Conservation (phyloP, 2,888 invertebrate species). For the Apantesis nais region DNA sequence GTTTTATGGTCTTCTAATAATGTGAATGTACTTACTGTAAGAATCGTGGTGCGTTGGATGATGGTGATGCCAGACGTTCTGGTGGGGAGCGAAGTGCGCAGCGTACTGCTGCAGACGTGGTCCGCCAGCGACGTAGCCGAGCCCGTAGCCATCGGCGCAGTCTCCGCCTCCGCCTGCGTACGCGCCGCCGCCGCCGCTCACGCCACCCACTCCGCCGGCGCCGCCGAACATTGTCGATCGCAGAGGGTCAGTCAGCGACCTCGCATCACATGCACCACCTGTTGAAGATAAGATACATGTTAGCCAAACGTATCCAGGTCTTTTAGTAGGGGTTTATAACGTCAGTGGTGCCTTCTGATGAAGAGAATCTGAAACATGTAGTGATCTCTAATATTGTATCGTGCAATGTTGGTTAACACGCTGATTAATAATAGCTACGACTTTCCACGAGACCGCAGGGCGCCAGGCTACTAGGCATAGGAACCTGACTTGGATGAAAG, state of each 20-base stretch:
- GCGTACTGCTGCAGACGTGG: constrained; percentile 79
- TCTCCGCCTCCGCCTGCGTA: constrained; percentile 56
- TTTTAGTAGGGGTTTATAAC: neutral
- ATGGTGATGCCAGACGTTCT: constrained; percentile 80
- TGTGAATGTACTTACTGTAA: constrained; percentile 65
- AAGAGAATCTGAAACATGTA: neutral
- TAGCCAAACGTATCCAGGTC: neutral
- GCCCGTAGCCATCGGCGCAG: constrained; percentile 71
- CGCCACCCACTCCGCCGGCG: constrained; percentile 61
- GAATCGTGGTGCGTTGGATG: constrained; percentile 75
- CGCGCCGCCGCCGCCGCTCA: constrained; percentile 48
- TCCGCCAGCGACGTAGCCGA: constrained; percentile 71
- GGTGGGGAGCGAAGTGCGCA: constrained; percentile 79
- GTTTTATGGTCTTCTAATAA: neutral
- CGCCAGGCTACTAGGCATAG: neutral
- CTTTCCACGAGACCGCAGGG: too few relatives aligned
- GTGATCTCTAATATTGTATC: neutral
- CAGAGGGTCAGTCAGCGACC: constrained; percentile 27
- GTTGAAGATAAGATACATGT: constrained; percentile 17
- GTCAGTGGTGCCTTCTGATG: neutral
- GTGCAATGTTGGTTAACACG: neutral
- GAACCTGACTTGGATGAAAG: neutral
- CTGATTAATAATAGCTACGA: neutral
- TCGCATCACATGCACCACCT: constrained; percentile 47
- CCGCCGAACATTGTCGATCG: constrained; percentile 52